Percentiles rank a stretch among this genome's conserved stretches.
phyloP scores from a whole-genome alignment of 2,888 invertebrate species.

The Antheraea assamensis region DNA sequence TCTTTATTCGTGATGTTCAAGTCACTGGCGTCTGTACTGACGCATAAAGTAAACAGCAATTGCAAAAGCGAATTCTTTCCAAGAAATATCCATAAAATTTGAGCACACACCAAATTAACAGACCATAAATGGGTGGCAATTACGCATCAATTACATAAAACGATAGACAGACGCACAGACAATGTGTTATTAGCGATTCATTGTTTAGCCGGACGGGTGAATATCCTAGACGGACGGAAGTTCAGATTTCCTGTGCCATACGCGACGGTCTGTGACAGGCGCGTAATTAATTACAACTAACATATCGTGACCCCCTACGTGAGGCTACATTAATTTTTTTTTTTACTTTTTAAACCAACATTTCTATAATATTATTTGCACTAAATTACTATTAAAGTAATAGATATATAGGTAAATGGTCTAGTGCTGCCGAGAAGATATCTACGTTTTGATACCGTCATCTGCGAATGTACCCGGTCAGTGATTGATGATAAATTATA shows the following conservation, averaged over 20 bases:
- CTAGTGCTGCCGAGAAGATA: no score
- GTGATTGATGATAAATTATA: no score
- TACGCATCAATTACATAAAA: slow-evolving; percentile 63
- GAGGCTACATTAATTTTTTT: slow-evolving; percentile 21
- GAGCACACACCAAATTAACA: slow-evolving; percentile 48
- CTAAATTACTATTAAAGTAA: background rate
- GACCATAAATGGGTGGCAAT: slow-evolving; percentile 62
- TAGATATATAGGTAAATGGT: no score
- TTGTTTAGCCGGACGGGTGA: slow-evolving; percentile 71
- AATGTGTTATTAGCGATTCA: slow-evolving; percentile 66
- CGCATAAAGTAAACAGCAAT: slow-evolving; percentile 20
- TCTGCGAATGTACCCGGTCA: background rate
- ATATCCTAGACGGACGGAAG: slow-evolving; percentile 78
- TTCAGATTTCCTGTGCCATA: slow-evolving; percentile 74
- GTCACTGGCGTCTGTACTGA: slow-evolving; percentile 25
- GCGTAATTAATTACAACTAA: slow-evolving; percentile 15
- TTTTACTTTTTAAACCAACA: background rate
- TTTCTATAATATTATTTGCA: no score
- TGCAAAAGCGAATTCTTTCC: background rate
- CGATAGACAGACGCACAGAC: slow-evolving; percentile 56
- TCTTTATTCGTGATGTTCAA: slow-evolving; percentile 27
- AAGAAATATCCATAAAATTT: background rate
- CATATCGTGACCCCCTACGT: slow-evolving; percentile 18
- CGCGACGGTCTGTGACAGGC: slow-evolving; percentile 37
- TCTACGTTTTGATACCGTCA: no score